These are phyloP conservation scores for Bombylius discolor DNA, from an alignment of 2,888 invertebrate species.

Conservation along the genomic window DNA sequence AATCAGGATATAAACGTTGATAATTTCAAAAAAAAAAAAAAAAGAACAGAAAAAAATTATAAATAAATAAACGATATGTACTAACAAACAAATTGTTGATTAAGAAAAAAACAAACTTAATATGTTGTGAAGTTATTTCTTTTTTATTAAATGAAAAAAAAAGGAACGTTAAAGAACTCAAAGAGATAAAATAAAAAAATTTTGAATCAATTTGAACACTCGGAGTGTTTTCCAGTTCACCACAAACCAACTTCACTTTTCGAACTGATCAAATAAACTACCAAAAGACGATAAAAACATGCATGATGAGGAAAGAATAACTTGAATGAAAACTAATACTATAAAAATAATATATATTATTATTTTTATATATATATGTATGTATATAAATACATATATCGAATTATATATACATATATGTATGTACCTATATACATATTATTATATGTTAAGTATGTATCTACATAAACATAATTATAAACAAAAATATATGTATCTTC, in stretches of 20 bases:
- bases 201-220: too few species aligned
- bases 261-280: slow-evolving; percentile 35
- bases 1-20: too few species aligned
- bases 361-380: slow-evolving; percentile 5
- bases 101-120: too few species aligned
- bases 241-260: slow-evolving; percentile 31
- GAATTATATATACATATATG: neutral
- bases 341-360: slow-evolving; percentile 8
- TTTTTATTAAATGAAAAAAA: too few species aligned
- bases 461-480: neutral
- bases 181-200: too few species aligned
- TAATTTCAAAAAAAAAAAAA: too few species aligned
- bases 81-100: too few species aligned
- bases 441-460: neutral
- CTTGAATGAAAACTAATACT: slow-evolving; percentile 28
- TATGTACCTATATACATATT: neutral
- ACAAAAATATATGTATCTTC: too few species aligned
- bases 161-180: too few species aligned
- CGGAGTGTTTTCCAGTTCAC: neutral
- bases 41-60: too few species aligned
- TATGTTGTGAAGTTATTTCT: too few species aligned
- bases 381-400: neutral
- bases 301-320: slow-evolving; percentile 15
- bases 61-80: too few species aligned
- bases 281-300: slow-evolving; percentile 9